These are phyloP conservation scores for Lepilemur ruficaudatus DNA, from an alignment of 2,797 vertebrate species.

Conservation along the genomic window DNA sequence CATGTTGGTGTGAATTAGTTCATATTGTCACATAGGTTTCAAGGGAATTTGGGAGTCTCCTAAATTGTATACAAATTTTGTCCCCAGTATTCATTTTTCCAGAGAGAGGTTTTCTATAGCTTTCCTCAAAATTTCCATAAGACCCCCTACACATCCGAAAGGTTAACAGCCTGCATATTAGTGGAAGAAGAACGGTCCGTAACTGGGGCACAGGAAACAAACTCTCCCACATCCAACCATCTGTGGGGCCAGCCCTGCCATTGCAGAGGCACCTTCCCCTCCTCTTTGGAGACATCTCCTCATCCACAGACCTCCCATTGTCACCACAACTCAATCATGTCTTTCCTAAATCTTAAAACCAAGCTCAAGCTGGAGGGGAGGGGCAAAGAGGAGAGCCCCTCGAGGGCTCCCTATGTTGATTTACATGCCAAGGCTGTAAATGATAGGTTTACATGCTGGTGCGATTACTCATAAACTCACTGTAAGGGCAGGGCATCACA, in stretches of 20 bases:
- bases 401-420: slow-evolving; percentile 62
- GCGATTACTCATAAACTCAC: slow-evolving; percentile 79
- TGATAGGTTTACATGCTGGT: slow-evolving; percentile 75
- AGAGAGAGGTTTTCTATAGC: neutral
- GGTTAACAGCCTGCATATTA: neutral
- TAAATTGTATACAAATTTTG: neutral
- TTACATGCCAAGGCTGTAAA: slow-evolving; percentile 76
- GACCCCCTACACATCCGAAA: neutral
- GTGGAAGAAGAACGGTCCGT: neutral
- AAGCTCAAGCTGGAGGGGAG: slow-evolving; percentile 49
- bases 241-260: neutral
- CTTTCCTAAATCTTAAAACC: slow-evolving; percentile 77
- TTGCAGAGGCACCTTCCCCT: neutral
- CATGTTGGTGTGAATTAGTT: slow-evolving; percentile 7
- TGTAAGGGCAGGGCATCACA: slow-evolving; percentile 63
- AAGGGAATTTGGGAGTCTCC: neutral
- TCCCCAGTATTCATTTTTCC: neutral
- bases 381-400: slow-evolving; percentile 72
- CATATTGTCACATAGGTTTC: neutral
- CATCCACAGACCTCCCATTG: neutral
- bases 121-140: neutral
- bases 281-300: neutral
- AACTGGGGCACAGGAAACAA: neutral
- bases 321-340: neutral
- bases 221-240: neutral